Conservation (phyloP, 2,888 invertebrate genomes). For the Papilio elwesi region DNA sequence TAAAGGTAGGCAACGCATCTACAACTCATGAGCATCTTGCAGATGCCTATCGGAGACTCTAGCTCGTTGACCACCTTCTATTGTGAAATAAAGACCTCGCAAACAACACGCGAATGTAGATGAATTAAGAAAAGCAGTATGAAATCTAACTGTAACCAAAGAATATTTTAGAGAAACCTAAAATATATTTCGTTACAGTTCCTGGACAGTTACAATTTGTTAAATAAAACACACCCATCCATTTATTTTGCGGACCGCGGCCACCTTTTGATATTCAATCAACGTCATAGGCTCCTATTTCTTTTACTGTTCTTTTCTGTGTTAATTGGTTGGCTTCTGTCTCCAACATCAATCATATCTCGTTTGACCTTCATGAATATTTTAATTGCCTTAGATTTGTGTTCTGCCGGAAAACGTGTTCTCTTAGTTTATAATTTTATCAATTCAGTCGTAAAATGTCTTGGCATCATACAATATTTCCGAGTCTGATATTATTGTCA, state of each 20-base stretch:
- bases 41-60: too few species aligned
- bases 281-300: constrained; percentile 17
- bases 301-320: constrained; percentile 4
- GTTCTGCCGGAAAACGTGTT: constrained; percentile 29
- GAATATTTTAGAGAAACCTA: too few species aligned
- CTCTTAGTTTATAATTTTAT: constrained; percentile 34
- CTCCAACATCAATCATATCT: constrained; percentile 29
- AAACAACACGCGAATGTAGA: too few species aligned
- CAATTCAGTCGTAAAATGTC: constrained; percentile 35
- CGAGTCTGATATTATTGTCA: constrained; percentile 17
- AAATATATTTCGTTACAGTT: too few species aligned
- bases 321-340: constrained; percentile 27
- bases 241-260: not conserved
- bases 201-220: too few species aligned
- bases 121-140: too few species aligned
- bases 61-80: too few species aligned
- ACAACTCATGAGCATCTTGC: too few species aligned
- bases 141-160: too few species aligned
- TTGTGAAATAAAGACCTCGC: too few species aligned
- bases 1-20: too few species aligned
- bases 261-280: constrained; percentile 26
- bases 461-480: constrained; percentile 26
- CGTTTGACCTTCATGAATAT: constrained; percentile 12
- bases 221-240: not conserved
- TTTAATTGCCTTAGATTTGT: constrained; percentile 38